phyloP scores from a whole-genome alignment of 2,888 invertebrate species.

The Thelaira solivaga region DNA sequence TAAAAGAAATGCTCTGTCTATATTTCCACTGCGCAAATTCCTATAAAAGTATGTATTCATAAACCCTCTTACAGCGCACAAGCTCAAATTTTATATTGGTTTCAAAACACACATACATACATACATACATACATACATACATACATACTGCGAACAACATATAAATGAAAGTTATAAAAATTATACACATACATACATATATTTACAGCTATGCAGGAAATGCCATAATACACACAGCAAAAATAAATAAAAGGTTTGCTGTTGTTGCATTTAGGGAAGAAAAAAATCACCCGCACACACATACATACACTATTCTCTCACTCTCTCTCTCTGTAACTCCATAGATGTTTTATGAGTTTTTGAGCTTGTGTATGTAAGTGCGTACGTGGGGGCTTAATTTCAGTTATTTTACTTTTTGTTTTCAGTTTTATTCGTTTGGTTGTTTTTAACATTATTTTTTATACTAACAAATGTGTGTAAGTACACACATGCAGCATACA shows the following conservation, averaged over 20 bases:
- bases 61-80: constrained; percentile 76
- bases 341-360: constrained; percentile 46
- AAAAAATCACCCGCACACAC: no score
- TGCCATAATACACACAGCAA: neutral
- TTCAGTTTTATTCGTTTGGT: constrained; percentile 2
- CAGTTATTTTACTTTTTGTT: neutral
- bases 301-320: constrained; percentile 10
- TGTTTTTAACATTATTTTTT: constrained; percentile 7
- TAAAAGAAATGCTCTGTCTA: constrained; percentile 34
- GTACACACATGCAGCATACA: neutral
- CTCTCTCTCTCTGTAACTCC: constrained; percentile 34
- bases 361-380: neutral
- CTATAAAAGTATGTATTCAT: constrained; percentile 76
- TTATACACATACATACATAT: neutral
- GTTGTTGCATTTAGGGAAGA: constrained; percentile 47
- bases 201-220: neutral
- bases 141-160: neutral
- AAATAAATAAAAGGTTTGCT: constrained; percentile 18
- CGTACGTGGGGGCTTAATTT: constrained; percentile 25
- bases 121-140: neutral
- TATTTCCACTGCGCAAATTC: constrained; percentile 74
- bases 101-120: constrained; percentile 61
- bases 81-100: constrained; percentile 68
- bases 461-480: neutral
- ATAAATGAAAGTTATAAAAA: neutral